phyloP scores from a whole-genome alignment of 2,113 vertebrate genomes.

The Saimiri boliviensis region DNA sequence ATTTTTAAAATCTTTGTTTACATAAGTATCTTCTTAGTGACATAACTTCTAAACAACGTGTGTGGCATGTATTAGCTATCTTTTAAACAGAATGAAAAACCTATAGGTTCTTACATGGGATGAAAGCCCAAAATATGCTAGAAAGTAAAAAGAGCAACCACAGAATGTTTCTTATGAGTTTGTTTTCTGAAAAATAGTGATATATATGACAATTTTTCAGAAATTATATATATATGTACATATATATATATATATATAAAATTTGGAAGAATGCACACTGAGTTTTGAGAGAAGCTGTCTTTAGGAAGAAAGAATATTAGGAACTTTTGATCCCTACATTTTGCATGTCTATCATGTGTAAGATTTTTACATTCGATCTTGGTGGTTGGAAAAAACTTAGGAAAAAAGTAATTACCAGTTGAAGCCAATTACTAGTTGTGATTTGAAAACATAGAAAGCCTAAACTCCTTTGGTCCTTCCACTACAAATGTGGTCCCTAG shows the following conservation, averaged over 20 bases:
- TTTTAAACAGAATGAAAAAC: constrained; percentile 26
- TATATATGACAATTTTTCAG: too few species aligned
- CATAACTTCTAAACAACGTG: constrained; percentile 24
- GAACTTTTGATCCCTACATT: not conserved
- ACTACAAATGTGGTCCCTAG: not conserved
- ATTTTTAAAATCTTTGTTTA: not conserved
- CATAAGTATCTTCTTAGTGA: constrained; percentile 12
- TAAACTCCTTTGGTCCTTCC: not conserved
- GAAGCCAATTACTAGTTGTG: not conserved
- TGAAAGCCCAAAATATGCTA: not conserved
- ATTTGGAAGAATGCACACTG: not conserved
- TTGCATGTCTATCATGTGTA: constrained; percentile 15
- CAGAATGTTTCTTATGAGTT: not conserved
- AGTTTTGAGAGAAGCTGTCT: not conserved
- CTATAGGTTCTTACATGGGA: not conserved
- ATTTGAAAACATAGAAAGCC: not conserved
- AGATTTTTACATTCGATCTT: not conserved
- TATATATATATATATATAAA: not conserved
- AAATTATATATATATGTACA: too few species aligned
- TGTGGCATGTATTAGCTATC: not conserved
- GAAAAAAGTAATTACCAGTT: not conserved
- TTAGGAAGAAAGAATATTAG: not conserved
- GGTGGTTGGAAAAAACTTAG: not conserved
- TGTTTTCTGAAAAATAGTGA: not conserved
- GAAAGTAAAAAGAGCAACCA: not conserved